phyloP scores from a whole-genome alignment of 2,113 vertebrate genomes.

The Beaufortia kweichowensis region DNA sequence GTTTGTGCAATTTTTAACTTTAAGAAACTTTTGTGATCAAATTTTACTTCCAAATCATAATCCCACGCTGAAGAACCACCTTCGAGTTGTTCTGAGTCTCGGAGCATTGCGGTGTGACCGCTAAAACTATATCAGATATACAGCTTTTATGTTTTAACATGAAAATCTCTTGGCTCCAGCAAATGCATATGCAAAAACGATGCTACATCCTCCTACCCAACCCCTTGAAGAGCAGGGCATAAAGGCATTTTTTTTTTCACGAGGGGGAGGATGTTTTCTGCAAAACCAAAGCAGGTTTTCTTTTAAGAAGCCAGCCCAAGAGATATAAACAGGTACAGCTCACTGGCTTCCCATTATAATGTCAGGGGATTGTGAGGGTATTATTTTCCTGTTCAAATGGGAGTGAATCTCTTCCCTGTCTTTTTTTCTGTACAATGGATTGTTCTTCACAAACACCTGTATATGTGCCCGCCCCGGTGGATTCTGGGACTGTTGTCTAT shows the following conservation, averaged over 20 bases:
- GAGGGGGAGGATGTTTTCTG: constrained; percentile 24
- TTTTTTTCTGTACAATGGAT: not conserved
- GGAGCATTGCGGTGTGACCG: constrained; percentile 16
- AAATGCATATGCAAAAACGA: constrained; percentile 33
- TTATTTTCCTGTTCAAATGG: constrained; percentile 2
- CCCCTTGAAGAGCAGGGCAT: constrained; percentile 18
- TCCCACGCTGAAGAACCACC: constrained; percentile 29
- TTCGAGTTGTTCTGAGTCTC: constrained; percentile 24
- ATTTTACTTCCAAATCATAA: constrained; percentile 36
- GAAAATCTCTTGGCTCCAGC: constrained; percentile 27
- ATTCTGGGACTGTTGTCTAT: constrained; percentile 3
- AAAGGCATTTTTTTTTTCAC: constrained; percentile 13
- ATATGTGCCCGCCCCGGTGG: not conserved
- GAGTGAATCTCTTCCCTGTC: not conserved
- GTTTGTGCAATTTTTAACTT: constrained; percentile 40
- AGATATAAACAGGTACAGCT: constrained; percentile 4
- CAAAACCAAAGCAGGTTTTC: not conserved
- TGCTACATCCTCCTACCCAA: constrained; percentile 33
- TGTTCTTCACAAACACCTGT: constrained; percentile 8
- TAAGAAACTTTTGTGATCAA: constrained; percentile 38
- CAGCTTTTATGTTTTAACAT: constrained; percentile 29
- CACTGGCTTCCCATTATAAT: constrained; percentile 6
- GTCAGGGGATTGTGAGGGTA: constrained; percentile 1
- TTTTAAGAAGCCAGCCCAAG: constrained; percentile 19
- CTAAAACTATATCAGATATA: constrained; percentile 20